Percentiles rank a stretch among this genome's conserved stretches.
phyloP scores from a whole-genome alignment of 2,888 invertebrate genomes.

The Chalcis sispes region DNA sequence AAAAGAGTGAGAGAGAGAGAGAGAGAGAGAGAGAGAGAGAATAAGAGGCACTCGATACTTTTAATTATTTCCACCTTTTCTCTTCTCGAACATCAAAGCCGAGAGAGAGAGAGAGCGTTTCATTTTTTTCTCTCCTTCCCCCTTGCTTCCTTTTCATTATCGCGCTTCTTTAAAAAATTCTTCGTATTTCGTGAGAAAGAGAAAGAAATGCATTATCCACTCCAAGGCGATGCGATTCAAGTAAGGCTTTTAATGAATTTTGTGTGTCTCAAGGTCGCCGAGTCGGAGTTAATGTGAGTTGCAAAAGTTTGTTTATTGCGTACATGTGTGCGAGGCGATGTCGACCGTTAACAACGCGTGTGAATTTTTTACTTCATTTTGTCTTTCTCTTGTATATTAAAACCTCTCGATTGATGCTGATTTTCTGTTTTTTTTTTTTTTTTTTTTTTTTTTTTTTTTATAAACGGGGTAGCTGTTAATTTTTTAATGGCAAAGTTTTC shows the following conservation, averaged over 20 bases:
- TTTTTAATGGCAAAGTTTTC: too few relatives aligned
- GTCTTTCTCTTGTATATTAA: background rate
- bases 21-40: too few relatives aligned
- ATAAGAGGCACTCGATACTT: constrained; percentile 68
- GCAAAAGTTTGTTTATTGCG: too few relatives aligned
- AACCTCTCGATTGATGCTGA: background rate
- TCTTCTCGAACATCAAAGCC: constrained; percentile 33
- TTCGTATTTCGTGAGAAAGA: background rate
- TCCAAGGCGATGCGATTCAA: background rate
- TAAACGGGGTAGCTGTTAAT: constrained; percentile 12
- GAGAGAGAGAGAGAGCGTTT: too few relatives aligned
- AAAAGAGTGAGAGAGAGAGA: too few relatives aligned
- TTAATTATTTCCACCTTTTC: constrained; percentile 72
- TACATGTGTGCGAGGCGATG: too few relatives aligned
- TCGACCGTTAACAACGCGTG: background rate
- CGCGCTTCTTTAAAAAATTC: background rate
- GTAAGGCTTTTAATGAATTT: constrained; percentile 32
- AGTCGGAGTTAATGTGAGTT: constrained; percentile 13
- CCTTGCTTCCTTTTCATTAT: background rate
- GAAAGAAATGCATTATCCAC: too few relatives aligned
- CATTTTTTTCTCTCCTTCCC: background rate
- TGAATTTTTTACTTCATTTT: background rate
- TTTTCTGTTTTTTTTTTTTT: background rate
- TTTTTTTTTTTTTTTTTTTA: background rate
- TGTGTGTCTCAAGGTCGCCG: background rate